Evolutionary conservation across 2,888 invertebrate species (phyloP), one percentile per base, ranked within the genome.

Genomic region (Aphodius granarius): DNA sequence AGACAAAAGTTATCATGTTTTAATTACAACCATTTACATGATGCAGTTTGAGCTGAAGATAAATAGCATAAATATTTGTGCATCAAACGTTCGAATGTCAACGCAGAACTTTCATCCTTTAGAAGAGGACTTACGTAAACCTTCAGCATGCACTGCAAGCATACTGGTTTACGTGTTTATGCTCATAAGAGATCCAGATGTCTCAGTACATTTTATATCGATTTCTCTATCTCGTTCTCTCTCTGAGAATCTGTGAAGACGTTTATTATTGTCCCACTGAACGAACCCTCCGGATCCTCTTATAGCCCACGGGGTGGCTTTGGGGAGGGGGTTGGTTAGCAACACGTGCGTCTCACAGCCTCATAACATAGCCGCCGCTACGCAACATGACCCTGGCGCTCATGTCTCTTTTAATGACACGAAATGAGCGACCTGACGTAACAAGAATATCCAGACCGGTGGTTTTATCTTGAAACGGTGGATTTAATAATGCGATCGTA

Each of bases 141-240:
- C 43, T 43, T 43, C 13, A 9, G 9, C 43, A 43, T 43, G 13
- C 4, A 43, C 43, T 9, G 43, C 43, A 3, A 43, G 13, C 43
- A 9, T 13, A 9, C 43, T 0, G 9, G 43, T 43, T 43, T 3
- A 43, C 13, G 2, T 43, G 43, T 43, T 43, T 43, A 43, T 3
- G 6, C 43, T 43, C 1, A 13, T 9, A 13, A 43, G 43, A 13
- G 1, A 43, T 43, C 4, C 43, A 1, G 13, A 43, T 13, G 13
- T 43, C 43, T 43, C 43, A 43, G 9, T 43, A 43, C 43, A 43
- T 43, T 43, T n/a, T 43, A 43, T 43, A 74, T 74, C 71, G 74
- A 74, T 68, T 74, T 74, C 64, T 70, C 68, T 74, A 62, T 68
- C 68, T 68, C 20, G 6, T 15, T 6, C 65, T 1, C 65, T 65